Percentiles rank a stretch among this genome's conserved stretches.
Evolutionary conservation across 1,140 invertebrate genomes (phyloP).

Genomic region (Melitaea cinxia): DNA sequence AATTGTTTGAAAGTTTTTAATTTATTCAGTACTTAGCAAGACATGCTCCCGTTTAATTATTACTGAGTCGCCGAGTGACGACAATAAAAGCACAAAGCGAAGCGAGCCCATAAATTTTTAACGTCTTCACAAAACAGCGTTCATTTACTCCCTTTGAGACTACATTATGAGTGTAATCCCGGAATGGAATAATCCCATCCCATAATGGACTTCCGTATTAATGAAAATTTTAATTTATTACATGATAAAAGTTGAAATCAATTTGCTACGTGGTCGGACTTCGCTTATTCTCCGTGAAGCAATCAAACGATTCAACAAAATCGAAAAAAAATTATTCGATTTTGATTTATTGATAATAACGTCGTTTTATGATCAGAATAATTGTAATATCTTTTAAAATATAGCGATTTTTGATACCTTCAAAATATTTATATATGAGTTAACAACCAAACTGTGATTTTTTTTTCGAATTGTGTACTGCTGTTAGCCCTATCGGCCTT

Average conservation of each 20-base stretch:
- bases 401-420: too few species aligned
- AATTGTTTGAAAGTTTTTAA: slow-evolving; percentile 43
- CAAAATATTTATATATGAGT: too few species aligned
- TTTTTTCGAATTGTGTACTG: too few species aligned
- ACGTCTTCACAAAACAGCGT: slow-evolving; percentile 64
- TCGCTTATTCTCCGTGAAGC: not conserved
- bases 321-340: too few species aligned
- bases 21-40: slow-evolving; percentile 50
- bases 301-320: too few species aligned
- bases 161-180: slow-evolving; percentile 38
- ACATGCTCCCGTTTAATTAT: slow-evolving; percentile 59
- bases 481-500: too few species aligned
- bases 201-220: slow-evolving; percentile 29
- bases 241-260: slow-evolving; percentile 6
- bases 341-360: too few species aligned
- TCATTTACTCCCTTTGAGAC: slow-evolving; percentile 57
- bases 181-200: slow-evolving; percentile 27
- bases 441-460: too few species aligned
- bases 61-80: slow-evolving; percentile 41
- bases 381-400: too few species aligned
- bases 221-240: slow-evolving; percentile 27
- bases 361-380: too few species aligned
- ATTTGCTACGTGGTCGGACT: not conserved
- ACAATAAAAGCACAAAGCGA: slow-evolving; percentile 45
- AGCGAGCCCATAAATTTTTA: slow-evolving; percentile 60